Evolutionary conservation across 2,888 invertebrate species (phyloP).

Genomic region (Drosophila tripunctata): DNA sequence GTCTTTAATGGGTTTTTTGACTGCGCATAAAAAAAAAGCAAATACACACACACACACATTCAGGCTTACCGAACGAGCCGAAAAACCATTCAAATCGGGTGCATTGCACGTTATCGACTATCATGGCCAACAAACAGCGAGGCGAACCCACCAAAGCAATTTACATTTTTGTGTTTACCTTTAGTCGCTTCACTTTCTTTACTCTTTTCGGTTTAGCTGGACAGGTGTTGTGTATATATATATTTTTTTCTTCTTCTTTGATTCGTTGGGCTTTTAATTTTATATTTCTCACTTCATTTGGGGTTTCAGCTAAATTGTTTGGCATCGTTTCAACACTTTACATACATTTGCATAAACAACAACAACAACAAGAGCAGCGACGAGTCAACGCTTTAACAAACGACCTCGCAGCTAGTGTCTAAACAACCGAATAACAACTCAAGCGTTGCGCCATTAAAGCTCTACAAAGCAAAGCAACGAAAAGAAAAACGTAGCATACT

Average conservation of each 20-base stretch:
- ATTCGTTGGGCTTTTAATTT: slow-evolving; percentile 55
- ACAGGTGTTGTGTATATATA: background rate
- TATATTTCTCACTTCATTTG: slow-evolving; percentile 76
- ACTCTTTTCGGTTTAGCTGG: slow-evolving; percentile 9
- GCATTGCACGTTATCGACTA: slow-evolving; percentile 55
- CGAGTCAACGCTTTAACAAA: slow-evolving; percentile 47
- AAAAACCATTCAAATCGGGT: slow-evolving; percentile 35
- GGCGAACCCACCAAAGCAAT: slow-evolving; percentile 53
- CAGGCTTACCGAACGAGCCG: background rate
- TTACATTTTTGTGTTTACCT: slow-evolving; percentile 71
- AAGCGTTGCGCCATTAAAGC: slow-evolving; percentile 36
- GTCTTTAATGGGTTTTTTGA: slow-evolving; percentile 50
- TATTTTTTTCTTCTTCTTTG: slow-evolving; percentile 19
- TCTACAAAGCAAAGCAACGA: background rate
- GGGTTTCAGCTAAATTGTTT: slow-evolving; percentile 50
- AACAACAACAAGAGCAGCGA: slow-evolving; percentile 10
- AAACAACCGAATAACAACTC: slow-evolving; percentile 12
- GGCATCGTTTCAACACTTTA: slow-evolving; percentile 61
- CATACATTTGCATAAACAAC: slow-evolving; percentile 67
- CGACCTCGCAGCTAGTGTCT: slow-evolving; percentile 15
- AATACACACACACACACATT: background rate
- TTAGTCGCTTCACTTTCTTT: slow-evolving; percentile 11
- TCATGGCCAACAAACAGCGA: slow-evolving; percentile 42
- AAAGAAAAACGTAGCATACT: slow-evolving; percentile 40
- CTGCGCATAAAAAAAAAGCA: slow-evolving; percentile 21